These are phyloP conservation scores for Stictocephala bisonia DNA, from an alignment of 2,888 invertebrate species.

Conservation along the genomic window DNA sequence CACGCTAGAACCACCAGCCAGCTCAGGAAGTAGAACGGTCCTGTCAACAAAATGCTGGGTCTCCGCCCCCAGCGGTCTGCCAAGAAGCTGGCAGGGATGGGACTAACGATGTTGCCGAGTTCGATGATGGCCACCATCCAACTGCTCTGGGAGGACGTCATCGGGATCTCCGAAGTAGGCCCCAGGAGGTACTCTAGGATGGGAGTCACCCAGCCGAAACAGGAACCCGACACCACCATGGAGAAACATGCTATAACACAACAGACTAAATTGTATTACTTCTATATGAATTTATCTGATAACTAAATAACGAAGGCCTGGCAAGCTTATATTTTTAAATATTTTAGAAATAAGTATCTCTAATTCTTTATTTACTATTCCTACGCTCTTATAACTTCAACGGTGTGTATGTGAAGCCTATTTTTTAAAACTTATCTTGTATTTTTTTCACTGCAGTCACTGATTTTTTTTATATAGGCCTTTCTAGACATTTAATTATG, in stretches of 20 bases:
- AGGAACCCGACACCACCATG: slow-evolving; percentile 44
- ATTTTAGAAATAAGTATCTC: too few relatives aligned
- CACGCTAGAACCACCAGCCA: slow-evolving; percentile 55
- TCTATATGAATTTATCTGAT: too few relatives aligned
- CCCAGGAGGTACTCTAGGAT: slow-evolving; percentile 40
- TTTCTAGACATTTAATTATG: too few relatives aligned
- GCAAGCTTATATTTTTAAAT: too few relatives aligned
- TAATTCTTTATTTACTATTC: too few relatives aligned
- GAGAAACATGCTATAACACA: slow-evolving; percentile 39
- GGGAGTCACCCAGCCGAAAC: slow-evolving; percentile 51
- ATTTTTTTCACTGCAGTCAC: too few relatives aligned
- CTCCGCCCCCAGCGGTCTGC: slow-evolving; percentile 55
- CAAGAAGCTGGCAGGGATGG: slow-evolving; percentile 49
- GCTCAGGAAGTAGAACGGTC: slow-evolving; percentile 52
- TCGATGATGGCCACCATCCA: slow-evolving; percentile 52
- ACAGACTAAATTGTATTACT: too few relatives aligned
- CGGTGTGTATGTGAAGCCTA: too few relatives aligned
- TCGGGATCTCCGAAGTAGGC: slow-evolving; percentile 45
- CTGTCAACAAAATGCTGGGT: slow-evolving; percentile 51
- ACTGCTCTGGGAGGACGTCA: slow-evolving; percentile 48
- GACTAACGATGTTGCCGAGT: slow-evolving; percentile 46
- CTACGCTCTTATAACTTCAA: too few relatives aligned
- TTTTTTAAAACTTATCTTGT: too few relatives aligned
- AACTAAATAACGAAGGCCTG: too few relatives aligned
- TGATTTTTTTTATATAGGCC: too few relatives aligned